phyloP scores from a whole-genome alignment of 2,888 invertebrate species.

The Drosophila colorata region DNA sequence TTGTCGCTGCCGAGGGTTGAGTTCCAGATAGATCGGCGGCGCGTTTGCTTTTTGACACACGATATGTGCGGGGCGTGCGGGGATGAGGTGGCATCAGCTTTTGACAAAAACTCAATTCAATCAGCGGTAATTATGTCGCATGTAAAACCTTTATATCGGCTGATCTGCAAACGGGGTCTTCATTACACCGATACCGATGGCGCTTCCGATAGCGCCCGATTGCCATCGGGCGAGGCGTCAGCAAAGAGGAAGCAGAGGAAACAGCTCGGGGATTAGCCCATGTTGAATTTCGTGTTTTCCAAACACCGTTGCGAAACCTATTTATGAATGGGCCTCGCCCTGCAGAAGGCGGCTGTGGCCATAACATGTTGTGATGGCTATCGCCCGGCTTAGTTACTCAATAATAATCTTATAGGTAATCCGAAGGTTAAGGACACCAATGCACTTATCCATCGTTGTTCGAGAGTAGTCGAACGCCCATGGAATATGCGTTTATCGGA shows the following conservation, averaged over 20 bases:
- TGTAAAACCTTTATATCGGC: slow-evolving; percentile 19
- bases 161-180: slow-evolving; percentile 33
- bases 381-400: slow-evolving; percentile 14
- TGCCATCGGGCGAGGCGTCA: slow-evolving; percentile 13
- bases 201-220: slow-evolving; percentile 25
- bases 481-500: too few relatives aligned
- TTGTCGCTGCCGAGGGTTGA: slow-evolving; percentile 6
- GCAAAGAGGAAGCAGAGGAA: slow-evolving; percentile 21
- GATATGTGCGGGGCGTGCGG: slow-evolving; percentile 59
- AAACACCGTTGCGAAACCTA: slow-evolving; percentile 18
- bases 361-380: slow-evolving; percentile 1
- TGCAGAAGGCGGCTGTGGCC: neutral
- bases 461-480: neutral
- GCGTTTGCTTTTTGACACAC: slow-evolving; percentile 68
- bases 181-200: slow-evolving; percentile 43
- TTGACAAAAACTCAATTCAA: slow-evolving; percentile 50
- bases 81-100: slow-evolving; percentile 51
- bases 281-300: slow-evolving; percentile 36
- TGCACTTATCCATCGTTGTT: neutral
- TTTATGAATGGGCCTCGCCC: slow-evolving; percentile 15
- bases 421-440: neutral
- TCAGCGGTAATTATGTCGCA: slow-evolving; percentile 81
- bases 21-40: slow-evolving; percentile 33
- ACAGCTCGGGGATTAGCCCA: slow-evolving; percentile 33
- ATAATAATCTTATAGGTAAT: slow-evolving; percentile 10